Evolutionary conservation across 2,113 vertebrate species (phyloP).

Genomic region (Corvus cornix): DNA sequence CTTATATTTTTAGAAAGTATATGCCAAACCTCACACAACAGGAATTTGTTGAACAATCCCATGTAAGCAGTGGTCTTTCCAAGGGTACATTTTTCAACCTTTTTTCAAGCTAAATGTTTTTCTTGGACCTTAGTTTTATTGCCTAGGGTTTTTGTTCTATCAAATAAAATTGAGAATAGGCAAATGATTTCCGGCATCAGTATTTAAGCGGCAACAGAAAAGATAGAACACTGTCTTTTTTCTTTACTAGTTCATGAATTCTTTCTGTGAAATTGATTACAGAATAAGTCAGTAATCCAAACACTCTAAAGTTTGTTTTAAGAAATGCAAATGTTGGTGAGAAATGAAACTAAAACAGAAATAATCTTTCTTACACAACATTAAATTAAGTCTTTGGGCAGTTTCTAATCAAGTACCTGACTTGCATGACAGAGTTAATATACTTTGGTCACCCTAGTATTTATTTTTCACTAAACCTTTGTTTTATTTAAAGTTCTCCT

Average conservation of each 20-base stretch:
- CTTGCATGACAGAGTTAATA: not conserved
- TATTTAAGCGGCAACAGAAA: slow-evolving; percentile 7
- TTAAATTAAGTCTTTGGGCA: not conserved
- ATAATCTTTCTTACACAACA: not conserved
- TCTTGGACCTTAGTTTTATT: slow-evolving; percentile 72
- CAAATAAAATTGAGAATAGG: slow-evolving; percentile 52
- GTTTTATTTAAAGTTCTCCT: not conserved
- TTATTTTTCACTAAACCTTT: not conserved
- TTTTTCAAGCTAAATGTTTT: slow-evolving; percentile 76
- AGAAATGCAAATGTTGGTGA: slow-evolving; percentile 40
- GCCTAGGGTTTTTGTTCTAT: slow-evolving; percentile 57
- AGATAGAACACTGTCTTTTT: not conserved
- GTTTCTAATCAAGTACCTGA: not conserved
- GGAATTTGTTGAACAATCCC: slow-evolving; percentile 80
- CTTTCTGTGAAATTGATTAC: slow-evolving; percentile 19
- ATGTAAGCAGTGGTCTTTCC: slow-evolving; percentile 77
- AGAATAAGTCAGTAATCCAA: slow-evolving; percentile 16
- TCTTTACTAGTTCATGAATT: slow-evolving; percentile 13
- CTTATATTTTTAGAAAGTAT: slow-evolving; percentile 79
- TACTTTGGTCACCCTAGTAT: not conserved
- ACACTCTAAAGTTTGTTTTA: slow-evolving; percentile 3
- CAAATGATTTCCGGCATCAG: slow-evolving; percentile 40
- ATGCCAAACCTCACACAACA: slow-evolving; percentile 80
- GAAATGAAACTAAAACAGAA: slow-evolving; percentile 26
- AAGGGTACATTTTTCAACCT: slow-evolving; percentile 73